A percentile compares a stretch with the other conserved stretches of the same genome.
Evolutionary conservation across 1,140 invertebrate genomes (phyloP).

Genomic region (Polypedilum pembai): DNA sequence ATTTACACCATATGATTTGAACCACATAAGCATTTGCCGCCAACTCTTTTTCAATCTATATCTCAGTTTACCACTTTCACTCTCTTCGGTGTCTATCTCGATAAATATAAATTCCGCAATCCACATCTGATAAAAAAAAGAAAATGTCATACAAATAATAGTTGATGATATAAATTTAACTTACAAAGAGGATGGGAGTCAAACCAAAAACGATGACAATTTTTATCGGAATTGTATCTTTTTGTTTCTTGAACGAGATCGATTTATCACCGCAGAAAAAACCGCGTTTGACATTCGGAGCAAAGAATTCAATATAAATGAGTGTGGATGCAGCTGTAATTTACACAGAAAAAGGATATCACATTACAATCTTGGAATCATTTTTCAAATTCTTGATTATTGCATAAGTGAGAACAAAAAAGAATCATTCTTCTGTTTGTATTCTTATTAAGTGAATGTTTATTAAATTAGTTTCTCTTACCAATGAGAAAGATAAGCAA

Average conservation of each 20-base stretch:
- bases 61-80: background rate
- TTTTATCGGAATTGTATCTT: constrained; percentile 23
- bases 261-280: constrained; percentile 16
- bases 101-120: constrained; percentile 18
- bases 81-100: background rate
- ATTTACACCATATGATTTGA: constrained; percentile 16
- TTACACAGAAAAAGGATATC: background rate
- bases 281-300: background rate
- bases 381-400: background rate
- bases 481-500: background rate
- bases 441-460: background rate
- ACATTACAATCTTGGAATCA: background rate
- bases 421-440: background rate
- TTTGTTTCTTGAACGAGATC: background rate
- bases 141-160: background rate
- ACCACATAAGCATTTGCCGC: background rate
- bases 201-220: background rate
- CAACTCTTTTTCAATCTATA: background rate
- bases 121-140: background rate
- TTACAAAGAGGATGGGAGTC: background rate
- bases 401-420: background rate
- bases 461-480: background rate
- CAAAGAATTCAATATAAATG: constrained; percentile 20
- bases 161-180: constrained; percentile 19
- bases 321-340: constrained; percentile 15